Evolutionary conservation across 2,113 vertebrate species (phyloP), one percentile per base, ranked within the genome.

Genomic region (Bos taurus): DNA sequence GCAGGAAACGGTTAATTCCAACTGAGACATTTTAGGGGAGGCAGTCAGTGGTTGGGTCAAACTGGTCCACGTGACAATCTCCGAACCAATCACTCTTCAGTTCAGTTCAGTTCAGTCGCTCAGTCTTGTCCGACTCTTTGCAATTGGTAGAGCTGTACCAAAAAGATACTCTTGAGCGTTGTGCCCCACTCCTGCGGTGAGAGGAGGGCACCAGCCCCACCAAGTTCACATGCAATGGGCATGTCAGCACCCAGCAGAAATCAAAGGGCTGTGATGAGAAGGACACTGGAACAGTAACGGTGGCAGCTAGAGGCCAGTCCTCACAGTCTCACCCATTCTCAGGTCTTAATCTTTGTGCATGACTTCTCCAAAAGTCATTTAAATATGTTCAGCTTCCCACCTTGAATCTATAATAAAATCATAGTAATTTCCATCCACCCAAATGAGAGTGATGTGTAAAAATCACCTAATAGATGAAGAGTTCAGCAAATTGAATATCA

Each of bases 401-500:
- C 77, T 89, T 60, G 50, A 78, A 56, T 90, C 71, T 77, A 7
- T 77, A 26, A 77, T 50, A 94, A 91, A 48, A 33, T 43, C n/a
- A 30, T 48, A 57, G 56, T 54, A 48, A 94, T 96, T 91, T 13
- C 26, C 59, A 77, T 50, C 40, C 28, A 81, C 15, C n/a, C 40
- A 56, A 40, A 88, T 62, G 21, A 77, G 52, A 84, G 33, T 46
- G 74, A 81, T 74, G 82, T 80, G 54, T 91, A 80, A 71, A 96
- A 93, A 93, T 71, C 30, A n/a, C 62, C 83, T 96, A 88, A 46
- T 13, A 90, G 88, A 93, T 87, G 54, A 88, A 80, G 93, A 92
- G 25, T 92, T 95, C 74, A 43, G 36, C 78, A 93, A 92, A 88
- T 88, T 77, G 82, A 81, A 71, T 59, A 71, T 33, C 91, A 97